Evolutionary conservation across 2,888 invertebrate species (phyloP).

Genomic region (Phorcus lineatus): DNA sequence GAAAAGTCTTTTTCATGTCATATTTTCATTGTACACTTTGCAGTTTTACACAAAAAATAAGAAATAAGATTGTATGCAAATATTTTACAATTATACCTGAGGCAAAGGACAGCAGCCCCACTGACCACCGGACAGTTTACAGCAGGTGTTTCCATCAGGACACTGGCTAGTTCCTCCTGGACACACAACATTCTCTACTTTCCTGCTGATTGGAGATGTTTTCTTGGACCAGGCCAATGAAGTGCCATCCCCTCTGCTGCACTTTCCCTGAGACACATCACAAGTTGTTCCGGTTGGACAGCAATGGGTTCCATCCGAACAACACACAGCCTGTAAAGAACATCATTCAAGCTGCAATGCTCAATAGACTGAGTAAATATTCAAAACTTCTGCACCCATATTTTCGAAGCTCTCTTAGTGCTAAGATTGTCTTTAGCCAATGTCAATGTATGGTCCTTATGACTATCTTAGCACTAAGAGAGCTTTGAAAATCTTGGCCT

Average conservation of each 20-base stretch:
- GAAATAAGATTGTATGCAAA: not conserved
- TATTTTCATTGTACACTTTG: no score
- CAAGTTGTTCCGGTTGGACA: slow-evolving; percentile 61
- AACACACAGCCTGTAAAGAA: slow-evolving; percentile 61
- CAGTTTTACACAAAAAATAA: not conserved
- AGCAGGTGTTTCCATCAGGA: slow-evolving; percentile 61
- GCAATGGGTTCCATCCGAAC: slow-evolving; percentile 67
- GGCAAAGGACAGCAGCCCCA: slow-evolving; percentile 49
- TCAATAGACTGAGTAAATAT: not conserved
- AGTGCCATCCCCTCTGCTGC: slow-evolving; percentile 33
- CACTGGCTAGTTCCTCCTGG: slow-evolving; percentile 46
- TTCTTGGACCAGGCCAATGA: not conserved
- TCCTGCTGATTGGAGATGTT: not conserved
- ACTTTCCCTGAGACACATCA: slow-evolving; percentile 49
- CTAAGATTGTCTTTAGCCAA: no score
- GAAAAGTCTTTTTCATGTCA: no score
- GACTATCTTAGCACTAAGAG: no score
- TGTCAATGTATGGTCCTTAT: no score
- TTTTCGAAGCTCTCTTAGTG: no score
- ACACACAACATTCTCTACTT: slow-evolving; percentile 39
- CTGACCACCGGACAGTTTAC: slow-evolving; percentile 48
- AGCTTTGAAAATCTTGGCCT: no score
- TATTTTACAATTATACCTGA: slow-evolving; percentile 25
- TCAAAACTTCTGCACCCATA: no score
- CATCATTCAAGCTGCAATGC: not conserved